phyloP scores from a whole-genome alignment of 2,888 invertebrate genomes.

The Mesodorylaimus sp. region DNA sequence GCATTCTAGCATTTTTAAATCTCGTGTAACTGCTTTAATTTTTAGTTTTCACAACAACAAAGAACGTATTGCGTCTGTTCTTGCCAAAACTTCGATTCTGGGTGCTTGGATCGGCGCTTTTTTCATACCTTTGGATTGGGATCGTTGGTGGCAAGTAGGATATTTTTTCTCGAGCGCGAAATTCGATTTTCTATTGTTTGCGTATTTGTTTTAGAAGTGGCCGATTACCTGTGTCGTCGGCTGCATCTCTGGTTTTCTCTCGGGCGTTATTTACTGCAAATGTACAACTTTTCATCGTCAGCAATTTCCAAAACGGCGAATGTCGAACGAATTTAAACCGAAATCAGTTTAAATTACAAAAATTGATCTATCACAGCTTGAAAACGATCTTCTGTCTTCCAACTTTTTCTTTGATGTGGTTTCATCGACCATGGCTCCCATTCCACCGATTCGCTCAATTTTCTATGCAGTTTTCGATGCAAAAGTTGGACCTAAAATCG shows the following conservation, averaged over 20 bases:
- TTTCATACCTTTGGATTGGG: slow-evolving; percentile 75
- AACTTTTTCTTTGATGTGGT: too few relatives aligned
- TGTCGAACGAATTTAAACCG: not conserved
- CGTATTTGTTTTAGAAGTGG: slow-evolving; percentile 13
- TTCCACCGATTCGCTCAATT: slow-evolving; percentile 19
- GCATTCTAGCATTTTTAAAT: too few relatives aligned
- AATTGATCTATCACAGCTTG: not conserved
- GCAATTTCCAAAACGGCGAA: not conserved
- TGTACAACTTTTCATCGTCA: not conserved
- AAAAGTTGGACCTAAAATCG: slow-evolving; percentile 18
- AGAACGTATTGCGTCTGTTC: slow-evolving; percentile 12
- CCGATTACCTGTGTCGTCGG: slow-evolving; percentile 14
- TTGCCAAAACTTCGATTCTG: slow-evolving; percentile 34
- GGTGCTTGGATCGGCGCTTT: slow-evolving; percentile 69
- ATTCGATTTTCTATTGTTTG: not conserved
- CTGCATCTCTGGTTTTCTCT: slow-evolving; percentile 9
- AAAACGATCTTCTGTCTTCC: not conserved
- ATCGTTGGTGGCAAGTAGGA: slow-evolving; percentile 58
- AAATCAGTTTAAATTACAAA: slow-evolving; percentile 8
- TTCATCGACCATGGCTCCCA: not conserved
- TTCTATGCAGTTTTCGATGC: slow-evolving; percentile 25
- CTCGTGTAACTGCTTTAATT: not conserved
- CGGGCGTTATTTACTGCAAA: slow-evolving; percentile 5
- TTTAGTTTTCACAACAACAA: not conserved
- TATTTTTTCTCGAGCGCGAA: slow-evolving; percentile 4